Evolutionary conservation across 2,113 vertebrate genomes (phyloP), one percentile per base, ranked within the genome.

Genomic region (Macquaria ambigua): DNA sequence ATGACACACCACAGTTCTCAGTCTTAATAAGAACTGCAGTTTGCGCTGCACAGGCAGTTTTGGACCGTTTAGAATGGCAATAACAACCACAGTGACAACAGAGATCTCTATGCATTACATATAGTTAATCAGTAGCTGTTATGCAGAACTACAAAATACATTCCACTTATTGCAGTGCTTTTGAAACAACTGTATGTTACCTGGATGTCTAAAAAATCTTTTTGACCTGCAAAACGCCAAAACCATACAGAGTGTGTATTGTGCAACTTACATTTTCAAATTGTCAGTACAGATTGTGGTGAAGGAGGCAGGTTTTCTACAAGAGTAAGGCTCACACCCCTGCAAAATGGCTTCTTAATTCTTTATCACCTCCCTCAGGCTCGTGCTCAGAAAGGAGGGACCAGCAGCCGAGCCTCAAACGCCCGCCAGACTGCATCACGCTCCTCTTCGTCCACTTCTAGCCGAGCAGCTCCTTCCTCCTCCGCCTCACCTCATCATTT

Each of bases 381-480:
- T 69, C 96, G 97, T 90, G 94, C 95, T 90, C 97, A 96, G 75
- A 96, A 96, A 6, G 87, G 90, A 41, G 97, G 97, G 79, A 91
- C 96, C 77, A 94, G 96, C 81, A 93, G 96, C 81, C 95, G 96
- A 75, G 92, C 96, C 83, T 95, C 97, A 43, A 96, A 95, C 71
- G 88, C 96, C 83, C 97, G 96, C 86, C 97, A 96, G 91, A 94
- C 64, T 87, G 95, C 93, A 88, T 94, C 77, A 69, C 97, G 86
- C 59, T 89, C 92, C 4, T 82, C 93, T 21, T 66, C 84, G 46
- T 85, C 88, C 74, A 41, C 87, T 18, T 83, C 92, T 78, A 76
- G 62, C 52, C 76, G 74, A 39, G 81, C 92, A 43, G 12, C 91
- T 59, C 52, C 93, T 31, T 86, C 92, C 61, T 90, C 93, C 21